phyloP scores from a whole-genome alignment of 2,113 vertebrate species.

The Machaerirhynchus nigripectus region DNA sequence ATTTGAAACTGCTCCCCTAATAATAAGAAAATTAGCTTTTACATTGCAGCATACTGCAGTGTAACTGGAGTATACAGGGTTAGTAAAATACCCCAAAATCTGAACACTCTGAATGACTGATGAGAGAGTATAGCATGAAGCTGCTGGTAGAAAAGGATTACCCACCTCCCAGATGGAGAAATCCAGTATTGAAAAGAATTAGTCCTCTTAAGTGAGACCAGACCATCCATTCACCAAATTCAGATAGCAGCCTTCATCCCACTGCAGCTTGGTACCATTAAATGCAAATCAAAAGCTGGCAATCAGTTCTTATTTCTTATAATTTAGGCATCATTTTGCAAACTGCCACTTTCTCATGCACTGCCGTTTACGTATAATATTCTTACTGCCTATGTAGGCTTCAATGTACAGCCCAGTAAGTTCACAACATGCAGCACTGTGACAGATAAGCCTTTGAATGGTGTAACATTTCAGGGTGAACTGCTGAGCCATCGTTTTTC shows the following conservation, averaged over 20 bases:
- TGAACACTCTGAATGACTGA: background rate
- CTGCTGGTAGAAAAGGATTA: background rate
- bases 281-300: background rate
- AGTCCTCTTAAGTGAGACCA: background rate
- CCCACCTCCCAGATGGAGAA: background rate
- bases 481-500: background rate
- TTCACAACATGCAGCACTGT: background rate
- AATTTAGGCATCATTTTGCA: background rate
- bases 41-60: background rate
- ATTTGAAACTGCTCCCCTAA: background rate
- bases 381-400: background rate
- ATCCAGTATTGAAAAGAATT: background rate
- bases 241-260: background rate
- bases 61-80: background rate
- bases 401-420: background rate
- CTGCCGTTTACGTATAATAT: background rate
- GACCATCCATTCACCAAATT: background rate
- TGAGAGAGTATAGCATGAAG: background rate
- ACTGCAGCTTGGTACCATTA: background rate
- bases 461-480: background rate
- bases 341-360: background rate
- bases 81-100: background rate
- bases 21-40: background rate
- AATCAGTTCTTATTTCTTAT: background rate
- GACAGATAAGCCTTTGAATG: slow-evolving; percentile 8